Evolutionary conservation across 2,797 vertebrate genomes (phyloP), one percentile per base, ranked within the genome.

Genomic region (Lacerta viridis): DNA sequence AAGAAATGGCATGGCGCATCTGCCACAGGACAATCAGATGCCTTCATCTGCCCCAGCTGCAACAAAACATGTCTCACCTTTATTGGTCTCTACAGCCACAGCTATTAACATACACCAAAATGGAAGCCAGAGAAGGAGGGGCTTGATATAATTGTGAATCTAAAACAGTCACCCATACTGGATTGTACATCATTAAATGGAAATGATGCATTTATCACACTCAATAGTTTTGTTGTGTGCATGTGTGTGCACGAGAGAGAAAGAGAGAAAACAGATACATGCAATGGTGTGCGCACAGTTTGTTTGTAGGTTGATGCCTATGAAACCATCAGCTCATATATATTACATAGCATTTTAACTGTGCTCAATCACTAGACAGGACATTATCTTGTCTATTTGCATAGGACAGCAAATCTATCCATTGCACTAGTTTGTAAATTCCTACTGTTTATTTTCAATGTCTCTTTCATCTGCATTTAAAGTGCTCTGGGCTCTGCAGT

Each of bases 111-210:
- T 41, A 33, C 20, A 41, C 66, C 81, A 71, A 82, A 79, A 79
- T 55, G 79, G 39, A 29, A 9, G 41, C 15, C 41, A 69, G 43
- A 13, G 29, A n/a, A 59, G 9, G 59, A 23, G 46, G 46, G 20
- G 17, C 11, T 43, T 80, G 43, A 41, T 27, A 39, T 50, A 18
- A 46, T 66, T 3, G 23, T n/a, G 74, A 13, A n/a, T 81, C 18
- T 74, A 61, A 81, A 43, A 46, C 18, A 77, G 23, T 15, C 36
- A 13, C 36, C 8, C 55, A 17, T 39, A n/a, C 61, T 39, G 91
- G 94, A 93, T 86, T 68, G 85, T 88, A 39, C 89, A 84, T 90
- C 93, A 93, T 95, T 93, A 83, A 88, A 90, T 82, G 91, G 87
- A 94, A 93, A 77, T 85, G 95, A 92, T 91, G 84, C 92, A 91